Base-by-base conservation (phyloP, 2,113 vertebrate species). In the Pachypanchax playfairii region DNA sequence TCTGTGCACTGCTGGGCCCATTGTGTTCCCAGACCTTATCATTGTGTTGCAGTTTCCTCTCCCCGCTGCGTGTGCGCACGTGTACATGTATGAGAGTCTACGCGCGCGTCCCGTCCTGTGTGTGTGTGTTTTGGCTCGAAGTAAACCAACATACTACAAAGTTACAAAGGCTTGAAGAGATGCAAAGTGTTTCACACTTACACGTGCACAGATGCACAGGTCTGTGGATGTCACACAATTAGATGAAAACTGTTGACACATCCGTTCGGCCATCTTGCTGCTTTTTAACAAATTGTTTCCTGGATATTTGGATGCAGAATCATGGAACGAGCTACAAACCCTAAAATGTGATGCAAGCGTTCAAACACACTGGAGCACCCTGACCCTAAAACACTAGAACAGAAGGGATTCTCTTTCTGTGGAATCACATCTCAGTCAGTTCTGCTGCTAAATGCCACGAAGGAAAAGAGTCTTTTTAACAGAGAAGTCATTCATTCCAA, bases 1-100 rank as follows among this genome's bases (percentile, higher is more conserved):
- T 90, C 87, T 91, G 88, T 89, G 78, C 80, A 82, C 86, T 63
- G 83, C 83, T 70, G 79, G 65, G 79, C 73, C 90, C 85, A 92
- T 92, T 93, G 92, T 93, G 85, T 90, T 92, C 85, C 60, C 77
- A 85, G 70, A 83, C 71, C 90, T 92, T 92, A 91, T 92, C 92
- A 92, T 89, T 90, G 87, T 90, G 82, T 76, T 90, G 86, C 92
- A 93, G 92, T 76, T 93, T 93, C 92, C 92, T 92, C 81, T 87
- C 69, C 69, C 69, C 44, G 70, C 76, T 62, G 80, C 20, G 60
- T 58, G 73, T 65, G 85, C 53, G 74, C 67, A 68, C 46, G 22
- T 71, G 70, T 81, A 83, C 70, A 78, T 65, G 69, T 82, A 63
- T 76, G 33, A 26, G 51, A 41, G 51, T 28, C 29, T 69, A 51